A percentile compares a stretch with the other conserved stretches of the same genome.
Evolutionary conservation across 2,888 invertebrate species (phyloP).

Genomic region (Oscheius myriophilus): DNA sequence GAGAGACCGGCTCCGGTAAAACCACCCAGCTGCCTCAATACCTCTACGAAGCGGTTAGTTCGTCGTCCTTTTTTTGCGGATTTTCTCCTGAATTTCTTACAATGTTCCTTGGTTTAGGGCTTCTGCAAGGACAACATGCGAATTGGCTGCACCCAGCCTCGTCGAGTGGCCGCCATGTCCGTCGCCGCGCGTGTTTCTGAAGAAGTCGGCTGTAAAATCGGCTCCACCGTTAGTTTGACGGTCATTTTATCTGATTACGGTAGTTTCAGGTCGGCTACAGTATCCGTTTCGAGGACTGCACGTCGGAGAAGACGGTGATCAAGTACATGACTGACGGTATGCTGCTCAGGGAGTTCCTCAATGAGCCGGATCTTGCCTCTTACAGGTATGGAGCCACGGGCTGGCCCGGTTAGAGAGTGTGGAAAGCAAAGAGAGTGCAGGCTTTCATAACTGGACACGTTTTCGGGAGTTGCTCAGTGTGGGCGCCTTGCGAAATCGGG

Average conservation of each 20-base stretch:
- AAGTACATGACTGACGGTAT: constrained; percentile 99
- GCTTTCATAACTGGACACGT: too few species aligned
- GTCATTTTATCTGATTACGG: constrained; percentile 20
- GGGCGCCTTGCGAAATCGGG: too few species aligned
- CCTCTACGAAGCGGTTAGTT: constrained; percentile 74
- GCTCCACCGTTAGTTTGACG: constrained; percentile 72
- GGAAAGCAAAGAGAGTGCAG: too few species aligned
- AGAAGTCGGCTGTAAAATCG: constrained; percentile 95
- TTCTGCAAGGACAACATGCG: constrained; percentile 80
- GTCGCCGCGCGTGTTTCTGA: constrained; percentile 96
- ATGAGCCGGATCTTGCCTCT: constrained; percentile 92
- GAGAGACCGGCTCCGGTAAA: constrained; percentile 79
- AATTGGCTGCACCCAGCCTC: constrained; percentile 95
- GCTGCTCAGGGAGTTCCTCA: constrained; percentile 92
- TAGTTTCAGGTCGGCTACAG: constrained; percentile 77
- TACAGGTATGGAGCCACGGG: constrained; percentile 82
- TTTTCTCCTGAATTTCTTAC: constrained; percentile 14
- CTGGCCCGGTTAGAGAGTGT: too few species aligned
- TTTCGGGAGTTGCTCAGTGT: too few species aligned
- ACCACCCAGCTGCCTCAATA: constrained; percentile 77
- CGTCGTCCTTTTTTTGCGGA: too few species aligned
- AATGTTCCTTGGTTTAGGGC: constrained; percentile 47
- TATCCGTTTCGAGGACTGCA: constrained; percentile 98
- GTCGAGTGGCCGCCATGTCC: constrained; percentile 99
- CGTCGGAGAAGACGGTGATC: constrained; percentile 92